Evolutionary conservation across 2,113 vertebrate genomes (phyloP).

Genomic region (Leucoraja erinaceus): DNA sequence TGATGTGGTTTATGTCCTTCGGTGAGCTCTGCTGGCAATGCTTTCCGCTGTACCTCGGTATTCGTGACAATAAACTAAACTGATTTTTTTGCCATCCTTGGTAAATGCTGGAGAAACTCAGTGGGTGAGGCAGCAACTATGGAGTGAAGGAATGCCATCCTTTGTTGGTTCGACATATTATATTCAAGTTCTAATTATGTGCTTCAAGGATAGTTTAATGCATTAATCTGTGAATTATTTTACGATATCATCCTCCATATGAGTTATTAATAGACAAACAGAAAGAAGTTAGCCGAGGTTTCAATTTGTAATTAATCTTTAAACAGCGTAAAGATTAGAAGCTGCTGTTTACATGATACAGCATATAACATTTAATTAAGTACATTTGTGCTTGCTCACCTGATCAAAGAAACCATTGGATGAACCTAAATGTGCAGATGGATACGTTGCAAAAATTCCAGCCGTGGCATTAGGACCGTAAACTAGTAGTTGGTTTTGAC

Average conservation of each 20-base stretch:
- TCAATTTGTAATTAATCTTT: neutral
- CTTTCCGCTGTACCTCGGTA: too few relatives aligned
- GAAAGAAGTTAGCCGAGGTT: neutral
- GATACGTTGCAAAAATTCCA: slow-evolving; percentile 91
- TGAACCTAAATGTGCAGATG: slow-evolving; percentile 68
- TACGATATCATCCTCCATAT: neutral
- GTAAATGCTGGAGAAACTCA: too few relatives aligned
- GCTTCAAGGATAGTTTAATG: neutral
- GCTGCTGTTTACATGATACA: neutral
- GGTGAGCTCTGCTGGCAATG: neutral
- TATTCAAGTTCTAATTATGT: neutral
- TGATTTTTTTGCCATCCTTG: neutral
- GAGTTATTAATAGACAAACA: neutral
- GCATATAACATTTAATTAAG: neutral
- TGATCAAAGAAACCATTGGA: slow-evolving; percentile 95
- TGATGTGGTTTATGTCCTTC: neutral
- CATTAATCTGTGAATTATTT: neutral
- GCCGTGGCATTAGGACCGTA: slow-evolving; percentile 61
- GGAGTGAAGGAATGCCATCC: neutral
- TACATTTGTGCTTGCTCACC: slow-evolving; percentile 53
- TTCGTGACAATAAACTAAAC: too few relatives aligned
- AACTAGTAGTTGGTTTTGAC: slow-evolving; percentile 55
- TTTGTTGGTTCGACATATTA: neutral
- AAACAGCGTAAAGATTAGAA: neutral
- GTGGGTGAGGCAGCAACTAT: too few relatives aligned